Base-by-base conservation (phyloP, 2,113 vertebrate genomes). In the Gallinago paraguaiae region DNA sequence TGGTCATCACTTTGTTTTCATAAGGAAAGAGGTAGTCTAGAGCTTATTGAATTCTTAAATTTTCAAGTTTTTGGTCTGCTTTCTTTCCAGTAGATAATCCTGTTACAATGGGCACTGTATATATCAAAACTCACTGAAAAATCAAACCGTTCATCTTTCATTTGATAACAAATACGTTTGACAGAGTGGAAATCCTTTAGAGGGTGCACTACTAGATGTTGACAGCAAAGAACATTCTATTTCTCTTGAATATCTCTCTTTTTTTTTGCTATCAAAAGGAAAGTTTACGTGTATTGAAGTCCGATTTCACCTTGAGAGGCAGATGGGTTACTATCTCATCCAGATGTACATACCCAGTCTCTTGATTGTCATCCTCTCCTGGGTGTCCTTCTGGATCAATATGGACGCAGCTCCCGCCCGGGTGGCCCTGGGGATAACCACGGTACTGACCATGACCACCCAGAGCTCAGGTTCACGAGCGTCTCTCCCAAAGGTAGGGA, bases 281-380 rank as follows among this genome's bases (percentile, higher is more conserved):
- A 99, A 99, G 96, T 99, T 99, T 88, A 99, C 99, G 0, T 99
- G 99, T 50, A 99, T 99, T 24, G 99, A 99, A 98, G 99, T 99
- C 41, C 98, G 99, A 48, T 99, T 99, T 96, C 99, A 99, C 96
- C 98, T 99, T 69, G 99, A 99, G 96, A 98, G 99, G 45, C 99
- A 99, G 96, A 99, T 99, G 99, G 99, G 99, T 45, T 99, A 99
- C 97, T 99, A 99, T 96, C 98, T 99, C 93, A 99, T 99, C 98
- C 99, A 99, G 98, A 99, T 99, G 98, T 99, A 99, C 94, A 99
- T 99, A 50, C 99, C 99, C 0, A 99, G 98, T 75, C 98, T 99
- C 51, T 95, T 99, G 92, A 99, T 99, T 4, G 99, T 99, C 81
- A 99, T 99, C 77, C 98, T 99, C 4, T 99, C 99, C 77, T 99